Percentiles rank a stretch among this genome's conserved stretches.
Conservation (phyloP, 1,140 invertebrate genomes). For the Bombus cullumanus region DNA sequence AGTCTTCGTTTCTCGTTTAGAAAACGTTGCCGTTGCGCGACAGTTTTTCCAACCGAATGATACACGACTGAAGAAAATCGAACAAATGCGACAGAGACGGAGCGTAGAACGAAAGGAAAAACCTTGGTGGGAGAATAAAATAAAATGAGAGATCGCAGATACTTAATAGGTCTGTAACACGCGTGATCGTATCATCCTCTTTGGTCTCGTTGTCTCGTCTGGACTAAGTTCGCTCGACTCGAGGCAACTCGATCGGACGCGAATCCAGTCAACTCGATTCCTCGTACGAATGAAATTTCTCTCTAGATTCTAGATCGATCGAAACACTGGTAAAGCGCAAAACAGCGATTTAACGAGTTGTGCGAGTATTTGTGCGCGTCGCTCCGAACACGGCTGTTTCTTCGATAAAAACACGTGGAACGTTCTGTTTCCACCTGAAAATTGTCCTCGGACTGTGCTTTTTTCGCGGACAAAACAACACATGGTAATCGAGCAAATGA, state of each 20-base stretch:
- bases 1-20: neutral
- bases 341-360: conserved; percentile 20
- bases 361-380: neutral
- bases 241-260: too few species aligned
- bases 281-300: conserved; percentile 47
- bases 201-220: neutral
- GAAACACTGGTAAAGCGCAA: conserved; percentile 27
- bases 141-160: fast-evolving
- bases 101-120: too few species aligned
- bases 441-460: conserved; percentile 1
- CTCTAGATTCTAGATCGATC: neutral
- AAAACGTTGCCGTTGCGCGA: neutral
- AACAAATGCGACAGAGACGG: too few species aligned
- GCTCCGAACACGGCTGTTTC: neutral
- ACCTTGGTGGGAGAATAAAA: too few species aligned
- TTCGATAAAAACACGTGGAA: conserved; percentile 21
- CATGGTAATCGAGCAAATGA: conserved; percentile 65
- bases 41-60: too few species aligned
- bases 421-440: conserved; percentile 35
- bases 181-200: too few species aligned
- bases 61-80: too few species aligned
- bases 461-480: conserved; percentile 50
- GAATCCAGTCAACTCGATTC: too few species aligned
- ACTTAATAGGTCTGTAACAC: too few species aligned
- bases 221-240: neutral